Evolutionary conservation across 2,888 invertebrate genomes (phyloP).

Genomic region (Catocala fraxini): DNA sequence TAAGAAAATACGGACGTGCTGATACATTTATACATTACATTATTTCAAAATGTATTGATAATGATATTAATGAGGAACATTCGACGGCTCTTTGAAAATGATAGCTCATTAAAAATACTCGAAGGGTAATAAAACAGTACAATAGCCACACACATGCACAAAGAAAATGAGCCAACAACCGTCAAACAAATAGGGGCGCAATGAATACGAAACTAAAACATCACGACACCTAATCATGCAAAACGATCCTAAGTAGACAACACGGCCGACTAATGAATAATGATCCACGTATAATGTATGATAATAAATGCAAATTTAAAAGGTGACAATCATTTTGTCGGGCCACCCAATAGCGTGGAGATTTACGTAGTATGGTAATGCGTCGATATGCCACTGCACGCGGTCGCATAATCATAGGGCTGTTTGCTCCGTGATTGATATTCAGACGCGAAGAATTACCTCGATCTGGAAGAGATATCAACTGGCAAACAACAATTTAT

Average conservation of each 20-base stretch:
- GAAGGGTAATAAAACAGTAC: constrained; percentile 38
- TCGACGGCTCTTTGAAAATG: constrained; percentile 24
- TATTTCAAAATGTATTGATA: constrained; percentile 18
- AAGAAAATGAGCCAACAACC: constrained; percentile 56
- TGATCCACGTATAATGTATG: constrained; percentile 58
- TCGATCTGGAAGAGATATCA: constrained; percentile 45
- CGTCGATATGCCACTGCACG: constrained; percentile 79
- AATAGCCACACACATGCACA: constrained; percentile 46
- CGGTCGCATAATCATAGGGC: constrained; percentile 72
- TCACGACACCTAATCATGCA: constrained; percentile 75
- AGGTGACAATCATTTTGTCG: constrained; percentile 83
- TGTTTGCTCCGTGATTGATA: constrained; percentile 75
- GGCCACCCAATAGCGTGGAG: constrained; percentile 77
- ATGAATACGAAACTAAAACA: constrained; percentile 71
- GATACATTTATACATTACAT: constrained; percentile 1
- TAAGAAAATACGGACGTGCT: background rate
- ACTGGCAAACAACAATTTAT: constrained; percentile 5
- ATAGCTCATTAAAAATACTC: constrained; percentile 38
- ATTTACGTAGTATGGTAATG: constrained; percentile 77
- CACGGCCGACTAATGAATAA: constrained; percentile 64
- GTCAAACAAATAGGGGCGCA: constrained; percentile 62
- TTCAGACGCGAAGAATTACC: constrained; percentile 52
- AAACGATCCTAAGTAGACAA: constrained; percentile 71
- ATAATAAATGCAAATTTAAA: constrained; percentile 85
- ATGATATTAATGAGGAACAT: constrained; percentile 29